Evolutionary conservation across 2,113 vertebrate species (phyloP).

Genomic region (Chionomys nivalis): DNA sequence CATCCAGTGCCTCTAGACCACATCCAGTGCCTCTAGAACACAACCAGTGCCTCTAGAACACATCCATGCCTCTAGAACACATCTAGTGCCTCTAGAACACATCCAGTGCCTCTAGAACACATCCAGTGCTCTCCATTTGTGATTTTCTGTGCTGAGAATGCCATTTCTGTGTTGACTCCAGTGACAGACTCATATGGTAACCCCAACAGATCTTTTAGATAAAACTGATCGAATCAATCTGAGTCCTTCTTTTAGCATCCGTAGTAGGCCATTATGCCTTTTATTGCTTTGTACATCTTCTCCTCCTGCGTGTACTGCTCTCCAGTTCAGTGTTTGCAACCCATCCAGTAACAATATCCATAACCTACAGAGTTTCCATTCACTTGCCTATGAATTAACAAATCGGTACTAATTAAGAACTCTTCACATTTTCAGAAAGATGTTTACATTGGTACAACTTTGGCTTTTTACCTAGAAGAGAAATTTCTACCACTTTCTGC

Average conservation of each 20-base stretch:
- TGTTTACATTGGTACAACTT: neutral
- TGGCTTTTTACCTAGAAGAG: neutral
- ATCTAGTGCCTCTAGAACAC: too few species aligned
- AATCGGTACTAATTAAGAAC: neutral
- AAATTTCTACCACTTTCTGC: neutral
- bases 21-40: too few species aligned
- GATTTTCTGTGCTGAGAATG: too few species aligned
- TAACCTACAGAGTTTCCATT: neutral
- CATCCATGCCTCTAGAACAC: too few species aligned
- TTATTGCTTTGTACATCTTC: neutral
- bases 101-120: rapidly evolving
- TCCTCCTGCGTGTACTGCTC: neutral
- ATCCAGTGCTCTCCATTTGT: neutral
- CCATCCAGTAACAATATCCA: neutral
- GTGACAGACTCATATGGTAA: neutral
- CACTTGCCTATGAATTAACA: neutral
- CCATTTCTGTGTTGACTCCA: neutral
- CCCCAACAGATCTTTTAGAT: neutral
- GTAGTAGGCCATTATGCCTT: rapidly evolving
- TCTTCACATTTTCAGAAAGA: constrained; percentile 23
- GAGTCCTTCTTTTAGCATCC: neutral
- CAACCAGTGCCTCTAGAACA: too few species aligned
- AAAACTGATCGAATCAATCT: neutral
- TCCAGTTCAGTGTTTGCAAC: neutral
- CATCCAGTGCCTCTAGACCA: too few species aligned